phyloP scores from a whole-genome alignment of 1,140 invertebrate genomes.

The Anoplolepis gracilipes region DNA sequence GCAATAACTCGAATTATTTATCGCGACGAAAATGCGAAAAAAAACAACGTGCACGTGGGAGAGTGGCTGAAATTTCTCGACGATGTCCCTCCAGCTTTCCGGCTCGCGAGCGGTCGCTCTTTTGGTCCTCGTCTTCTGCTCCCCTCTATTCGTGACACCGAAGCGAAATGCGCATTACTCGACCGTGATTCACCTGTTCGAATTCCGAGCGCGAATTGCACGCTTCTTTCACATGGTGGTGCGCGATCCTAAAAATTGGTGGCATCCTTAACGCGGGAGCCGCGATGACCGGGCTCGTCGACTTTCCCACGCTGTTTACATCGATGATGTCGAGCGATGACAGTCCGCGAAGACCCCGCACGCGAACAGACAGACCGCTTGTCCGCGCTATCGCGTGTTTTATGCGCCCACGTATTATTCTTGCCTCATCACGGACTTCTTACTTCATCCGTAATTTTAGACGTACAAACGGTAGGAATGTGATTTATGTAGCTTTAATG shows the following conservation, averaged over 20 bases:
- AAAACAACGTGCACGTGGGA: slow-evolving; percentile 49
- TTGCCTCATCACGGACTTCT: slow-evolving; percentile 7
- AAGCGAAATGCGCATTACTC: slow-evolving; percentile 20
- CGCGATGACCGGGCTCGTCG: background rate
- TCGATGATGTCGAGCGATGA: slow-evolving; percentile 40
- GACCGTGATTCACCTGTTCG: slow-evolving; percentile 56
- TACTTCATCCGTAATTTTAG: slow-evolving; percentile 1
- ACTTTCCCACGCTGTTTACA: slow-evolving; percentile 50
- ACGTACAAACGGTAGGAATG: background rate
- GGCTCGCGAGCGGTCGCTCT: slow-evolving; percentile 42
- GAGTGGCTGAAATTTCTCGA: slow-evolving; percentile 52
- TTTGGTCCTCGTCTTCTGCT: background rate
- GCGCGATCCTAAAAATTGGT: slow-evolving; percentile 39
- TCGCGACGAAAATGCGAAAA: slow-evolving; percentile 10
- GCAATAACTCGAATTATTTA: background rate
- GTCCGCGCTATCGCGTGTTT: background rate
- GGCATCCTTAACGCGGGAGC: slow-evolving; percentile 18
- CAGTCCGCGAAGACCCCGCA: slow-evolving; percentile 27
- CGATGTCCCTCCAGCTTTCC: slow-evolving; percentile 65
- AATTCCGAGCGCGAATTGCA: slow-evolving; percentile 3
- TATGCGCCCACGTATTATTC: slow-evolving; percentile 10
- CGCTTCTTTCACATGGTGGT: slow-evolving; percentile 20
- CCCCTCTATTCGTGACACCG: background rate
- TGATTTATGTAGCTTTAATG: slow-evolving; percentile 23
- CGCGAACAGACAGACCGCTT: slow-evolving; percentile 10